Base-by-base conservation (phyloP, 2,888 invertebrate species). In the Eudasyphora cyanicolor region DNA sequence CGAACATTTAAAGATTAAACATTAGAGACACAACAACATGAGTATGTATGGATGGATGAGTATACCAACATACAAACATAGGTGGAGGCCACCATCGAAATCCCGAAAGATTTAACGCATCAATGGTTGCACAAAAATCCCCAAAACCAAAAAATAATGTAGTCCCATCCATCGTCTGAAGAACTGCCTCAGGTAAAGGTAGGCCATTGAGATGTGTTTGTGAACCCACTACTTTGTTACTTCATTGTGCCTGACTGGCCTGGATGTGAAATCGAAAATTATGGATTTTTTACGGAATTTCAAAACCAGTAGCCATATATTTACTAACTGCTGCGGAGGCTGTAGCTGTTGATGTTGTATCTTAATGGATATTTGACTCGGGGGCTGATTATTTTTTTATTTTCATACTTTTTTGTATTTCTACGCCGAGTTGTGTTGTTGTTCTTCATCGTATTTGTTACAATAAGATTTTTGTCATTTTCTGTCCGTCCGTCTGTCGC, bases 251-350 rank as follows among this genome's bases (percentile, higher is more conserved):
- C 73, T 76, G 74, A 51, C 45, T 76, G 71, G 75, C 75, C 19
- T 64, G 64, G 17, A 32, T 32, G 17, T 62, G 62, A 62, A 17
- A 32, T 35, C 19, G 32, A 64, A 49, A 57, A 76, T 45, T 74
- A 35, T 79, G 62, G 79, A 69, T 76, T 77, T 70, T 54, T 79
- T 76, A 64, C 1, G n/a, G 38, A 54, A 64, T 81, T 84, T 85
- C 75, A 87, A 87, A 85, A 87, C 87, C 87, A 87, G 87, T 87
- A 86, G 87, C 87, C 45, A 51, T 10, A 8, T 10, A n/a, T 60
- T 60, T 14, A n/a, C 27, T 21, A 73, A 51, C 42, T 73, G 42
- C 14, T 32, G 51, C 67, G 57, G 71, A 70, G 70, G 69, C 69
- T 54, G 45, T 73, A n/a, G n/a, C n/a, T n/a, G n/a, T n/a, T n/a